Conservation (phyloP, 2,113 vertebrate species). For the Callipepla californica region DNA sequence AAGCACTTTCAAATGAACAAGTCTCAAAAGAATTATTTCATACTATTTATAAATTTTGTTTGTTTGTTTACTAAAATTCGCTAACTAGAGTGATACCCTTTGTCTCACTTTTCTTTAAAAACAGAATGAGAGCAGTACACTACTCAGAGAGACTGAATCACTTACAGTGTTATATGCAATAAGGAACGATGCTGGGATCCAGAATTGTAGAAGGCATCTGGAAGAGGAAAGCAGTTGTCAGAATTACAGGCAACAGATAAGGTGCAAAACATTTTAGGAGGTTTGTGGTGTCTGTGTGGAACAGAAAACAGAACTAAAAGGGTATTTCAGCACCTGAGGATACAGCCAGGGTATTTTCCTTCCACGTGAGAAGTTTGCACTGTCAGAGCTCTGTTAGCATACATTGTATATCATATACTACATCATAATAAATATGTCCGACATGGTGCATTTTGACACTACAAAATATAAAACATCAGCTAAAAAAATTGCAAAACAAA, state of each 20-base stretch:
- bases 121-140: background rate
- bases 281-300: background rate
- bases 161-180: accelerated
- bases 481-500: slow-evolving; percentile 20
- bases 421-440: background rate
- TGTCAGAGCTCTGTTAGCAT: background rate
- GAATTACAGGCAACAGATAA: background rate
- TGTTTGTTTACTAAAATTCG: background rate
- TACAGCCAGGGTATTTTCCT: background rate
- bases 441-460: background rate
- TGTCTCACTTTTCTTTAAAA: background rate
- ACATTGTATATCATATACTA: background rate
- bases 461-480: background rate
- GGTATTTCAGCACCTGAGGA: background rate
- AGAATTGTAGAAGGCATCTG: background rate
- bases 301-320: background rate
- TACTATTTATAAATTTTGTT: background rate
- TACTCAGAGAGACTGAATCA: background rate
- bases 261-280: background rate
- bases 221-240: background rate
- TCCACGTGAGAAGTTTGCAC: background rate
- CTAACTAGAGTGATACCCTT: background rate
- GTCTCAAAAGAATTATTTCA: background rate
- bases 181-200: background rate
- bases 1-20: background rate